Evolutionary conservation across 2,797 vertebrate genomes (phyloP), one percentile per base, ranked within the genome.

Genomic region (Tenualosa ilisha): DNA sequence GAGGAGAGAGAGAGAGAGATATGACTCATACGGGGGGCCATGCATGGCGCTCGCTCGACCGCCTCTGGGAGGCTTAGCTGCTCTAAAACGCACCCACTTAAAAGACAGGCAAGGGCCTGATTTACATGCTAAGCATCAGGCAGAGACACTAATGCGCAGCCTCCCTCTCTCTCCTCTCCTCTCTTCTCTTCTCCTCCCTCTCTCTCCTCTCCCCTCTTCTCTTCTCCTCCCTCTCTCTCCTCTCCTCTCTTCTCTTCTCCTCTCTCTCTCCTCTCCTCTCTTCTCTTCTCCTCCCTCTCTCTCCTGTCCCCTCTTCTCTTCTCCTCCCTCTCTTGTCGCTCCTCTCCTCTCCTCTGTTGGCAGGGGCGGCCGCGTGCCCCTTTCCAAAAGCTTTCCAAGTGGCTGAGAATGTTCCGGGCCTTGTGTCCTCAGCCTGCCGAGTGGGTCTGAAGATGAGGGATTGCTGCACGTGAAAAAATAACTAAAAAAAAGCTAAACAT

Each of bases 21-120:
- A 59, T 89, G 90, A 90, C 86, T 91, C 88, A 89, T 84, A 86
- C 6, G 81, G 85, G 85, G 15, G 65, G 9, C 65, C 65, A 72
- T 15, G 31, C 31, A 17, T 20, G 83, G 15, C 72, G 75, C 63
- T 37, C 56, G 72, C 79, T 37, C 53, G 26, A 37, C n/a, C 12
- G 61, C 84, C 56, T 87, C 72, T 68, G 63, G 85, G 65, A 82
- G 86, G 86, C 84, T 82, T 22, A 17, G 53, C 63, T 40, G 40
- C 86, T 87, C 81, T 51, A 61, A 81, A 88, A 85, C 65, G 31
- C 85, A 75, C 54, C 83, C 82, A 81, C 72, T 85, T 85, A 84
- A 85, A 88, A 51, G 75, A 17, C 72, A 88, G 46, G 81, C 43
- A 83, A 72, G 65, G 59, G 84, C 81, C 54, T 72, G n/a, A 88